Percentiles rank a stretch among this genome's conserved stretches.
Evolutionary conservation across 2,113 vertebrate genomes (phyloP).

Genomic region (Otus sunia): DNA sequence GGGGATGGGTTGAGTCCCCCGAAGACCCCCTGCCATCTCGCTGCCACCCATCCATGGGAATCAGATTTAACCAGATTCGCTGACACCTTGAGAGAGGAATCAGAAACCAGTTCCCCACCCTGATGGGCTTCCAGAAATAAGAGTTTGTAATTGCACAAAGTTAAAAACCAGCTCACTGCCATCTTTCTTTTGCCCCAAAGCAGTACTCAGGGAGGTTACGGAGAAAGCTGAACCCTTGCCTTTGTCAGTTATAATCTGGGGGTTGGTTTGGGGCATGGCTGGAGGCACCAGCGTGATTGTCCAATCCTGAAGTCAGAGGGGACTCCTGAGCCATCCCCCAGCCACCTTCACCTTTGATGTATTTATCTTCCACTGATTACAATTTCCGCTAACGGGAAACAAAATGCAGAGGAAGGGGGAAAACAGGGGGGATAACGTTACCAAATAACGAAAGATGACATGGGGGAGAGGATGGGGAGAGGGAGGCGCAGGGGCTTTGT

Average conservation of each 20-base stretch:
- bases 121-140: not conserved
- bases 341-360: not conserved
- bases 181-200: not conserved
- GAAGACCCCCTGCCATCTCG: not conserved
- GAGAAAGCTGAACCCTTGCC: not conserved
- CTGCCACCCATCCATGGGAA: fast-evolving
- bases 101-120: not conserved
- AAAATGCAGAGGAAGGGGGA: not conserved
- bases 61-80: not conserved
- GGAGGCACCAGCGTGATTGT: not conserved
- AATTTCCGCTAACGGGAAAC: not conserved
- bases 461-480: not conserved
- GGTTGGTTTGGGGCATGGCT: not conserved
- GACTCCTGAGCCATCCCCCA: not conserved
- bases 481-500: not conserved
- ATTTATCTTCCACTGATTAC: conserved; percentile 58
- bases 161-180: not conserved
- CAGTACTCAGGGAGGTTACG: not conserved
- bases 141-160: not conserved
- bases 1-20: not conserved
- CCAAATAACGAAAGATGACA: not conserved
- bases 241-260: not conserved
- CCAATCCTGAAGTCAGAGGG: not conserved
- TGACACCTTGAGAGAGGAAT: not conserved
- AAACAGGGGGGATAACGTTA: not conserved